A percentile compares a stretch with the other conserved stretches of the same genome.
phyloP scores from a whole-genome alignment of 1,140 invertebrate species.

The Papilio xuthus region DNA sequence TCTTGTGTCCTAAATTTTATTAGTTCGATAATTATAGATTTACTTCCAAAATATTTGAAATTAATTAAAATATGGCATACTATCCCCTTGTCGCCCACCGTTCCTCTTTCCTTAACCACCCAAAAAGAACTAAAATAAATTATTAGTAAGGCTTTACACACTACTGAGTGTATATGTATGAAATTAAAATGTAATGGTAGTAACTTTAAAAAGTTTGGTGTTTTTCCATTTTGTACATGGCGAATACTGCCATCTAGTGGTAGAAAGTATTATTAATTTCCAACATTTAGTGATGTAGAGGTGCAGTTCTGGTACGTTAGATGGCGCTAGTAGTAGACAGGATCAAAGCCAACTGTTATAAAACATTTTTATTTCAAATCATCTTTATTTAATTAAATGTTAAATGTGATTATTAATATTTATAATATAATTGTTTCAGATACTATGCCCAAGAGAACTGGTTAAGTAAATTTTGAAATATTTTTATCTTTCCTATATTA shows the following conservation, averaged over 20 bases:
- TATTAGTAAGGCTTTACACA: no score
- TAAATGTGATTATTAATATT: slow-evolving; percentile 54
- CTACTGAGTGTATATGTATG: no score
- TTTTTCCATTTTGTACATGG: not conserved
- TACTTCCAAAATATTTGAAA: no score
- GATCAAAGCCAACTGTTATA: not conserved
- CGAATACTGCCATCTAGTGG: slow-evolving; percentile 58
- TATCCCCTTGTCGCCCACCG: not conserved
- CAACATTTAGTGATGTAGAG: slow-evolving; percentile 19
- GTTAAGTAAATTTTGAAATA: slow-evolving; percentile 54
- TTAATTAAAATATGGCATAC: not conserved
- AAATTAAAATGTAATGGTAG: no score
- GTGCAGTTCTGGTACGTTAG: not conserved
- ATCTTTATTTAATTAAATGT: slow-evolving; percentile 24
- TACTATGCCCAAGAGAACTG: slow-evolving; percentile 78
- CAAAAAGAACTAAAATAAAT: no score
- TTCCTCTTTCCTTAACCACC: not conserved
- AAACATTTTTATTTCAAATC: not conserved
- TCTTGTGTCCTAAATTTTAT: not conserved
- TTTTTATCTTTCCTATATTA: slow-evolving; percentile 37
- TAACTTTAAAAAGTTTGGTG: no score
- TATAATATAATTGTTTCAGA: slow-evolving; percentile 74
- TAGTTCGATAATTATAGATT: not conserved
- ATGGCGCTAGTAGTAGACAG: slow-evolving; percentile 22
- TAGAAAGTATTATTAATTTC: slow-evolving; percentile 42